Conservation (phyloP, 2,113 vertebrate species). For the Paramisgurnus dabryanus region DNA sequence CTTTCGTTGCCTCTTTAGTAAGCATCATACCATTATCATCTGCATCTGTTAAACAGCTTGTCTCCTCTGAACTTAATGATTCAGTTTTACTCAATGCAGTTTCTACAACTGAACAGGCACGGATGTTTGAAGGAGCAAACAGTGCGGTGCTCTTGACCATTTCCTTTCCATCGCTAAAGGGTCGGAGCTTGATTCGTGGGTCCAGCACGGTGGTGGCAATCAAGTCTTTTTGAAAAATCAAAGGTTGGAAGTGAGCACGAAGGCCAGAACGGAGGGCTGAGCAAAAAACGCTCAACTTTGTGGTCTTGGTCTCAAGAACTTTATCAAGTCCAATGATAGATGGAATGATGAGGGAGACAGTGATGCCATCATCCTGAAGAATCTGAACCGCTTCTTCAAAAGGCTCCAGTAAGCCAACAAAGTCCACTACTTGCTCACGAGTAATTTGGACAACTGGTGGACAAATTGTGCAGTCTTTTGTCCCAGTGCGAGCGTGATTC, state of each 20-base stretch:
- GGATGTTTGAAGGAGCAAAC: conserved; percentile 60
- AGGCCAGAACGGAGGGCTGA: conserved; percentile 70
- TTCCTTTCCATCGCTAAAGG: conserved; percentile 60
- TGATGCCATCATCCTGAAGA: conserved; percentile 69
- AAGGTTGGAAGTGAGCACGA: conserved; percentile 64
- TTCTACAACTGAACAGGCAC: conserved; percentile 61
- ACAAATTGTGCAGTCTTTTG: conserved; percentile 58
- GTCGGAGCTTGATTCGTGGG: conserved; percentile 74
- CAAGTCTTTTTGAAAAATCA: conserved; percentile 70
- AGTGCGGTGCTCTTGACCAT: conserved; percentile 52
- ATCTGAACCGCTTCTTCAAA: conserved; percentile 73
- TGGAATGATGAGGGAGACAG: conserved; percentile 68
- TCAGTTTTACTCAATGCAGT: conserved; percentile 37
- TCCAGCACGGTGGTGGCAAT: conserved; percentile 71
- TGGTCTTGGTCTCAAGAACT: conserved; percentile 59
- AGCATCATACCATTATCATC: conserved; percentile 52
- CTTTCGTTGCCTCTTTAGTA: conserved; percentile 57
- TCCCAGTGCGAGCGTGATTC: conserved; percentile 70
- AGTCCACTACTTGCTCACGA: conserved; percentile 72
- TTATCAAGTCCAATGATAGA: conserved; percentile 72
- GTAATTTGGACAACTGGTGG: conserved; percentile 70
- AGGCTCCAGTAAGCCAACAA: conserved; percentile 70
- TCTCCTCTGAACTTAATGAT: conserved; percentile 7
- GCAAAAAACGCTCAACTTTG: conserved; percentile 68
- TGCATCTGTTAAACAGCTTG: not conserved